Conservation (phyloP, 2,797 vertebrate genomes). For the Brotula barbata region DNA sequence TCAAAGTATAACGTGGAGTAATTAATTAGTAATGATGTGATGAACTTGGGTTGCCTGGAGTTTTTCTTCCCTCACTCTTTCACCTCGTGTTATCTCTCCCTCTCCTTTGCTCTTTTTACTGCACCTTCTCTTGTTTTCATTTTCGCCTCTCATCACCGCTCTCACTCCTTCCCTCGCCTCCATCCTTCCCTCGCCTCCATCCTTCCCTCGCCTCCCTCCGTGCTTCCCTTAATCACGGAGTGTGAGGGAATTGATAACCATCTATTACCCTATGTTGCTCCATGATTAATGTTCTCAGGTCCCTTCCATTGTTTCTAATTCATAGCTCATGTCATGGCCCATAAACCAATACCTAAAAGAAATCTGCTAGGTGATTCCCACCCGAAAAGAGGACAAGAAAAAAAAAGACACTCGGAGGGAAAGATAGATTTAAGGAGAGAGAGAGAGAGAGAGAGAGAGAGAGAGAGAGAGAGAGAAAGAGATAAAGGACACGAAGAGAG, state of each 20-base stretch:
- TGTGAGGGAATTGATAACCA: conserved; percentile 72
- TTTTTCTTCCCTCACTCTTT: not conserved
- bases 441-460: conserved; percentile 9
- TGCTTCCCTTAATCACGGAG: conserved; percentile 65
- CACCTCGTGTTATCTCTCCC: too few relatives aligned
- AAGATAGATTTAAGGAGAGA: conserved; percentile 32
- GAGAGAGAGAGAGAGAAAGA: conserved; percentile 8
- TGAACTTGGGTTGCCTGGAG: too few relatives aligned
- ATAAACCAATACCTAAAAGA: conserved; percentile 96
- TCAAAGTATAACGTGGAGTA: too few relatives aligned
- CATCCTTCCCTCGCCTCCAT: conserved; percentile 23
- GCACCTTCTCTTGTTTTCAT: not conserved
- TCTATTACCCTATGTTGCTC: conserved; percentile 79
- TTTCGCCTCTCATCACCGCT: not conserved
- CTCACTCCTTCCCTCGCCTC: not conserved
- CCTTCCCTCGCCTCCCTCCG: conserved; percentile 38
- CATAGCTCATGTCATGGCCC: conserved; percentile 98
- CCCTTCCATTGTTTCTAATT: conserved; percentile 84
- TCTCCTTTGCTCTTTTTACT: not conserved
- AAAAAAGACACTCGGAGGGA: conserved; percentile 53
- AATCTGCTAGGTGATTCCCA: conserved; percentile 88
- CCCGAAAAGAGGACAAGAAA: conserved; percentile 68
- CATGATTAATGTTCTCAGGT: conserved; percentile 82
- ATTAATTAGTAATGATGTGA: too few relatives aligned
- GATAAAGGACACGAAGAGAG: conserved; percentile 68